A percentile compares a stretch with the other conserved stretches of the same genome.
Conservation (phyloP, 2,113 vertebrate species). For the Procavia capensis region DNA sequence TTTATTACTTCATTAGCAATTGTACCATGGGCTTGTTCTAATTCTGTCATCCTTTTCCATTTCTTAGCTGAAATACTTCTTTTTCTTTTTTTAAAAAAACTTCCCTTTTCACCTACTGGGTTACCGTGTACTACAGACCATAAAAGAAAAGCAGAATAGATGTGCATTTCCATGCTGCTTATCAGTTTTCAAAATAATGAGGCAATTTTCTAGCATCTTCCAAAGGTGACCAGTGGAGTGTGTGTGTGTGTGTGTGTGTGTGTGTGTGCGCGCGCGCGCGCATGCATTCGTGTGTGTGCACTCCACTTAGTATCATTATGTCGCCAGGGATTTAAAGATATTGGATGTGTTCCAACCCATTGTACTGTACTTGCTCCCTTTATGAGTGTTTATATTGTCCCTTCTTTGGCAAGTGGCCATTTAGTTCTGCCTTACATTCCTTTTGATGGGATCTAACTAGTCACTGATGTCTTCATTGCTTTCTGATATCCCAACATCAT, state of each 20-base stretch:
- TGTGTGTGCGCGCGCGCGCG: background rate
- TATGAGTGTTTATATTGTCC: background rate
- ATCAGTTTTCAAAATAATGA: constrained; percentile 17
- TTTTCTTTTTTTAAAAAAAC: no score
- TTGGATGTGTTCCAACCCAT: background rate
- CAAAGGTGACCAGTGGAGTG: background rate
- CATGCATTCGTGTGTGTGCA: background rate
- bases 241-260: no score
- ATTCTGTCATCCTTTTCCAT: background rate
- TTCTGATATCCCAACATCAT: background rate
- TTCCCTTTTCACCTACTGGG: background rate
- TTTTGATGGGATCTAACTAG: background rate
- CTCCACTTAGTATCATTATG: background rate
- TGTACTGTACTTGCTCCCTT: background rate
- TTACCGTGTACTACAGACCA: background rate
- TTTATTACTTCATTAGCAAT: background rate
- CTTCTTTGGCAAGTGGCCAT: background rate
- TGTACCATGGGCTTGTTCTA: background rate
- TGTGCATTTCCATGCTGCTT: background rate
- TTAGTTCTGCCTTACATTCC: background rate
- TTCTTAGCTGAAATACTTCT: background rate
- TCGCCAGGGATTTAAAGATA: background rate
- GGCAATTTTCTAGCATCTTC: background rate
- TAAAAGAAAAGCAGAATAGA: background rate
- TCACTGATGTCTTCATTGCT: background rate